A percentile compares a stretch with the other conserved stretches of the same genome.
Evolutionary conservation across 1,140 invertebrate species (phyloP).

Genomic region (Drosophila ambigua): DNA sequence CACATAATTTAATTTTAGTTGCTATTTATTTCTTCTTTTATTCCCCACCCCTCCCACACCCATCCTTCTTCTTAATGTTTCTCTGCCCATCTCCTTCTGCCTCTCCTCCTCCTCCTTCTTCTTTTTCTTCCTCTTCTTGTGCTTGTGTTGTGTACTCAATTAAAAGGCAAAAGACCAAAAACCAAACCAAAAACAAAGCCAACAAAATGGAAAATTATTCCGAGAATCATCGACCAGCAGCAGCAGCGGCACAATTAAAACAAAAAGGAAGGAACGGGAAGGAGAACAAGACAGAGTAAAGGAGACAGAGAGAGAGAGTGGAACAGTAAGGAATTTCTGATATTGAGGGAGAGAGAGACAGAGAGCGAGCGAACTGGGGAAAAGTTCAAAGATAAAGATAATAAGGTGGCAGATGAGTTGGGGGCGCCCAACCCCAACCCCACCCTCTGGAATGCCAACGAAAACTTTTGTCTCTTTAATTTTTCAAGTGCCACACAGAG

Average conservation of each 20-base stretch:
- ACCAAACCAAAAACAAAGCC: constrained; percentile 24
- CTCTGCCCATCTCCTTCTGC: not conserved
- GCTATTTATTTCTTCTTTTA: constrained; percentile 24
- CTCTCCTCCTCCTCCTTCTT: not conserved
- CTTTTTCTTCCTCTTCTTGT: constrained; percentile 26
- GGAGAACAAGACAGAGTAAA: not conserved
- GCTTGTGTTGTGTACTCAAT: constrained; percentile 65
- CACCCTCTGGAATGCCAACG: constrained; percentile 7
- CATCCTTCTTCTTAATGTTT: not conserved
- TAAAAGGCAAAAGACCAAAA: constrained; percentile 74
- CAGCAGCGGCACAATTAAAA: constrained; percentile 70
- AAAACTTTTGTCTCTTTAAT: constrained; percentile 38
- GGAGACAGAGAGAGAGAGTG: constrained; percentile 34
- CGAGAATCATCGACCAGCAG: constrained; percentile 66
- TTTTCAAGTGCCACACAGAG: constrained; percentile 2
- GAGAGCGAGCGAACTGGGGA: constrained; percentile 22
- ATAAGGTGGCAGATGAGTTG: constrained; percentile 43
- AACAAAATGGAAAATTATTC: constrained; percentile 78
- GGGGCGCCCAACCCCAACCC: not conserved
- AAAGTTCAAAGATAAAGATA: constrained; percentile 56
- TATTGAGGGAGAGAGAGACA: constrained; percentile 3
- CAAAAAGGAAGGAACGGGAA: constrained; percentile 11
- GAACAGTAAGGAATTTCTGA: constrained; percentile 28
- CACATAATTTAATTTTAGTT: constrained; percentile 77
- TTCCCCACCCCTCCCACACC: too few relatives aligned